Conservation (phyloP, 2,113 vertebrate species). For the Hoplias malabaricus region DNA sequence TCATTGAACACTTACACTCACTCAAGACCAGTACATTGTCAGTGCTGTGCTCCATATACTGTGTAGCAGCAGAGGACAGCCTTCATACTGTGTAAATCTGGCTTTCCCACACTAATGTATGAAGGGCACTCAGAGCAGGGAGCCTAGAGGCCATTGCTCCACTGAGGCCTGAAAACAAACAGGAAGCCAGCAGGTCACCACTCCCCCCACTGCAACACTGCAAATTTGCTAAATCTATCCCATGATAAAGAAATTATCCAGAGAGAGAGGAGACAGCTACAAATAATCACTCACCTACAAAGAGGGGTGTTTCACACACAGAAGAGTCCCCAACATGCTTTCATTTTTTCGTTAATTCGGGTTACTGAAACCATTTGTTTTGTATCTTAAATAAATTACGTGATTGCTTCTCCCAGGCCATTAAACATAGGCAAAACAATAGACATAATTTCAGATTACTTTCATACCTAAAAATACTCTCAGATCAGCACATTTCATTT, state of each 20-base stretch:
- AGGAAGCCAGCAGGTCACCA: constrained; percentile 22
- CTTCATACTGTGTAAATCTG: constrained; percentile 38
- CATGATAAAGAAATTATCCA: not conserved
- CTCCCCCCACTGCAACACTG: not conserved
- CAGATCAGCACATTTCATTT: not conserved
- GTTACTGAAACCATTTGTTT: not conserved
- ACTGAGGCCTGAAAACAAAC: constrained; percentile 4
- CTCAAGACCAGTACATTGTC: not conserved
- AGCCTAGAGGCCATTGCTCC: not conserved
- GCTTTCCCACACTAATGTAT: constrained; percentile 49
- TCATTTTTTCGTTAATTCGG: not conserved
- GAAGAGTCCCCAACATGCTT: not conserved
- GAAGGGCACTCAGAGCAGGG: constrained; percentile 9
- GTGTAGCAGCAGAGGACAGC: not conserved
- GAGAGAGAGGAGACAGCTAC: not conserved
- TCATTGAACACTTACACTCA: not conserved
- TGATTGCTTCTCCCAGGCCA: not conserved
- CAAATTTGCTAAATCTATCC: not conserved
- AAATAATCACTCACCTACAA: not conserved
- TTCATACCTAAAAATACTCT: not conserved
- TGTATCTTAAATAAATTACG: not conserved
- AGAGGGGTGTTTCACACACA: not conserved
- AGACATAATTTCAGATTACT: not conserved
- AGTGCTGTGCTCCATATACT: not conserved
- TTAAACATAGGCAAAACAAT: not conserved